Base-by-base conservation (phyloP, 2,888 invertebrate species). In the Opisthograptis luteolata region DNA sequence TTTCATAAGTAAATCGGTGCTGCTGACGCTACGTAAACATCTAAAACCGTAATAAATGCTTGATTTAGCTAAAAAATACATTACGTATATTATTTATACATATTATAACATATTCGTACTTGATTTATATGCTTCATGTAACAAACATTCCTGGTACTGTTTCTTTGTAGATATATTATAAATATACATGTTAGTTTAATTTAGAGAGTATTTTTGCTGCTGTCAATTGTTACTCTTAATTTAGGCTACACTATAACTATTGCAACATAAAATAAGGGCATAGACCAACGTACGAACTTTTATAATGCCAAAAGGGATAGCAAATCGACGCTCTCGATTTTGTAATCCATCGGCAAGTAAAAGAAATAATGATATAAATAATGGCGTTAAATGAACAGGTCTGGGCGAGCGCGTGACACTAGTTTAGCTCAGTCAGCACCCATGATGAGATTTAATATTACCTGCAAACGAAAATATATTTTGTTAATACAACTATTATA, bases 331-430 rank as follows among this genome's bases (percentile, higher is more conserved):
- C 0, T 4, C 8, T 41, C 28, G 8, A 32, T 27, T 39, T 34
- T 17, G 32, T 39, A 5, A 8, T 15, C 22, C 27, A 9, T n/a
- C 39, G 7, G 28, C 10, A 28, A 20, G 14, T 35, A 65, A 68
- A 79, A 78, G 83, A 79, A 79, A 80, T 79, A 75, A 79, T 76
- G 71, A 66, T 70, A 81, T 81, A 83, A 86, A 84, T 81, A 82
- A 70, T 66, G 73, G 72, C 62, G 66, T 62, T 40, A 62, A 65
- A 74, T 76, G 67, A 76, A 67, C 63, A 71, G 22, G 49, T 41
- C 35, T 41, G 48, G 55, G 41, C 51, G 62, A 51, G 63, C 60
- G 59, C 61, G 66, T 64, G 55, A 55, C 57, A 75, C 75, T 75
- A 77, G 74, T 58, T 64, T 60, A 63, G 64, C 70, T 73, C 81